Evolutionary conservation across 2,113 vertebrate genomes (phyloP), one percentile per base, ranked within the genome.

Genomic region (Chaetops frenatus): DNA sequence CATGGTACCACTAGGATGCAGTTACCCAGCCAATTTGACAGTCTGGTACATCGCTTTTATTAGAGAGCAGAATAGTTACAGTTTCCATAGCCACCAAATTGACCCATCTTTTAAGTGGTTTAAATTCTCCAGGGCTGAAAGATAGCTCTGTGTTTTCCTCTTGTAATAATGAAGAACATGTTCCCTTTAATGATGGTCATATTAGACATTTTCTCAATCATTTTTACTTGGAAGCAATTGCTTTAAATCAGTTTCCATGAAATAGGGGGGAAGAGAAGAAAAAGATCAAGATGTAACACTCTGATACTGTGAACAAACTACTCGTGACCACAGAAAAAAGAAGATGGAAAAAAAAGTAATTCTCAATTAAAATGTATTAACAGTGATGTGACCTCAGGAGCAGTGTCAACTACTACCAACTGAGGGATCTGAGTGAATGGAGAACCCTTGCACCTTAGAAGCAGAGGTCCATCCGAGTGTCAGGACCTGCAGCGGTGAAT

Each of bases 51-150:
- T 22, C 38, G n/a, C 35, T 88, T 81, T 82, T 78, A 72, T 92
- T 67, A 81, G n/a, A 86, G 7, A 29, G 48, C 24, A 83, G 77
- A 89, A 89, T 53, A 95, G 60, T 92, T 87, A 84, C 28, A 61
- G 70, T 94, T 96, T 96, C 90, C 71, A 89, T 56, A 95, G 80
- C 21, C 87, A 92, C 53, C 56, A 94, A 96, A 88, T 4, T 96
- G 91, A 94, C 87, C 73, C 61, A 83, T 66, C 48, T 74, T 94
- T 91, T 88, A 88, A 96, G 81, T 84, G 47, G 15, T 58, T 92
- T 78, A 65, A 92, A 79, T 79, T 96, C 61, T 88, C 65, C 48
- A 80, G 38, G 53, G 29, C 23, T 86, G 81, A 47, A 77, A 82
- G 65, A 88, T 9, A 84, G 12, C 17, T 79, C n/a, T 88, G 29